Evolutionary conservation across 2,888 invertebrate genomes (phyloP), one percentile per base, ranked within the genome.

Genomic region (Tipula unca): DNA sequence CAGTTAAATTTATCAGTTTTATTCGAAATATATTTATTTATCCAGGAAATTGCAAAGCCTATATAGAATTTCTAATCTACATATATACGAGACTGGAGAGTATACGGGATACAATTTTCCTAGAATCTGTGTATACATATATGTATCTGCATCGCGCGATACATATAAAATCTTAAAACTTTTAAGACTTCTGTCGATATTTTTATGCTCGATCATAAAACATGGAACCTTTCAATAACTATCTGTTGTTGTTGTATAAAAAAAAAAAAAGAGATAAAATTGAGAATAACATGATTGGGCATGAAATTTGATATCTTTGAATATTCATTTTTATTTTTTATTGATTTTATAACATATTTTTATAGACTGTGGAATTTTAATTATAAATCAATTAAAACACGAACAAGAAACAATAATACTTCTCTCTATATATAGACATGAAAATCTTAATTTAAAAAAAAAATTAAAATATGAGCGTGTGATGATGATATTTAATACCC

Each of bases 251-350:
- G 69, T 69, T 32, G 32, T 32, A 32, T 32, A 1, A 17, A 17
- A 4, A 17, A 17, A 69, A 8, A 69, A 69, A 69, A 69, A 1
- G 25, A 69, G 10, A 25, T 25, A 69, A 69, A 69, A 69, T 69
- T 69, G 69, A 69, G 69, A 69, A 25, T 69, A 69, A 69, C 69
- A 69, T 69, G 69, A 69, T 69, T 69, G 69, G 69, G 69, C 69
- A 69, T 69, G 69, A 69, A 69, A 69, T 69, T 69, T 69, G 69
- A 69, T 69, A 69, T 69, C 69, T 69, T 69, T 69, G 25, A 25
- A 69, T 69, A 69, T 69, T 69, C 25, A 54, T 25, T 48, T 39
- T 39, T 39, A 0, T 39, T 48, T 20, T 54, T 54, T 54, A 54
- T 54, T 69, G 69, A 69, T 69, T 69, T 25, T 69, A 25, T 69